Base-by-base conservation (phyloP, 2,797 vertebrate genomes). In the Antrozous pallidus region DNA sequence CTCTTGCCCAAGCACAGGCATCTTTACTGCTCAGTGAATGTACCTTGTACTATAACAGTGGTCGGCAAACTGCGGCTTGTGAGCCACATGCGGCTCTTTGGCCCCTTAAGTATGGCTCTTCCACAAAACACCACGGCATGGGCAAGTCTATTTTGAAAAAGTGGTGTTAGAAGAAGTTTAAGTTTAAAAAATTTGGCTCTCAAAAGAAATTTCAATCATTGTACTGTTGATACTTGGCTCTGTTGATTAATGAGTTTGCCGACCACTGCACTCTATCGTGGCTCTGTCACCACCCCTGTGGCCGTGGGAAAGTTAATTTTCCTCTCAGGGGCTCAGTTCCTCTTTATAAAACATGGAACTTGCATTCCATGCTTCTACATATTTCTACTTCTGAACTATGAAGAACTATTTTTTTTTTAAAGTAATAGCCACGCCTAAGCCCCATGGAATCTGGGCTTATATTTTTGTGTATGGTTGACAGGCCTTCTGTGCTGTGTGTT, bases 401-500 rank as follows among this genome's bases (percentile, higher is more conserved):
- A 90, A 80, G 65, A 51, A 51, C 79, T 70, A 81, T 70, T 3
- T 10, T 28, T 24, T 81, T 63, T 78, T 67, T 85, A 75, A 82
- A 88, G 33, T 94, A 84, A 93, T 94, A 83, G 33, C 42, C 22
- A 56, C 31, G 75, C 75, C 70, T 79, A 80, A 70, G 11, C 36
- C 38, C 65, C 22, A 12, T 58, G 85, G 77, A 92, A 83, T 86
- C 65, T 49, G 45, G 20, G 31, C 31, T 80, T 93, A n/a, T 63
- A 61, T 88, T 84, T 95, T 78, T 67, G 36, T 84, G 79, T 82
- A 33, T 70, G 74, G 74, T 47, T 70, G 40, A 78, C 77, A 82
- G 40, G 54, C 67, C 47, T 75, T 91, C 51, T 91, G 33, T 93
- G 75, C 38, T 91, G 67, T 92, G 65, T 92, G 42, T 74, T 95